phyloP scores from a whole-genome alignment of 30 jellyfish, hydroid and myxozoan genomes.

The Hydractinia echinata region DNA sequence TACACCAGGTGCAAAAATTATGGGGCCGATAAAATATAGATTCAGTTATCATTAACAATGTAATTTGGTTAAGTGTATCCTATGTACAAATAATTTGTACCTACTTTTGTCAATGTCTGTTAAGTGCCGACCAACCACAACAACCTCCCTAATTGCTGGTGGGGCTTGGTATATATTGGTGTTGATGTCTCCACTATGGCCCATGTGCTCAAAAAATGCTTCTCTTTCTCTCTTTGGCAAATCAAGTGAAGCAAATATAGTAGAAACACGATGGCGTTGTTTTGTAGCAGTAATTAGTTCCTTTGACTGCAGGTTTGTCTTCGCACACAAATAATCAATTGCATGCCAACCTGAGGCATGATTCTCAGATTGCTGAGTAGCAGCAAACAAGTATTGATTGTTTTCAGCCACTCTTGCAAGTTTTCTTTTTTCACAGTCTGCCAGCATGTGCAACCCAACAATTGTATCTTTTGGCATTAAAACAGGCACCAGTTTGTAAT shows the following conservation, averaged over 20 bases:
- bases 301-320: too few relatives aligned
- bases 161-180: too few relatives aligned
- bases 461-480: constrained; percentile 16
- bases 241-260: constrained; percentile 23
- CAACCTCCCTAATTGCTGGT: too few relatives aligned
- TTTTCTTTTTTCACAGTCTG: constrained; percentile 12
- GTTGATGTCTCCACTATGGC: constrained; percentile 13
- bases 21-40: too few relatives aligned
- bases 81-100: too few relatives aligned
- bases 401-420: constrained; percentile 2
- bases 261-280: constrained; percentile 23
- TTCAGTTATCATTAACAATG: too few relatives aligned
- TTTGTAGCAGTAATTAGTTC: constrained; percentile 17
- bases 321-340: too few relatives aligned
- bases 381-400: constrained; percentile 8
- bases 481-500: too few relatives aligned
- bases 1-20: too few relatives aligned
- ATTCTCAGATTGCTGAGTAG: constrained; percentile 19
- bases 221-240: constrained; percentile 25
- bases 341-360: constrained; percentile 26
- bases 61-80: too few relatives aligned
- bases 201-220: constrained; percentile 25
- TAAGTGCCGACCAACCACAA: too few relatives aligned
- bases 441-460: constrained; percentile 5
- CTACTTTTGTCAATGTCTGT: too few relatives aligned